Conservation (phyloP, 2,113 vertebrate species). For the Stegostoma tigrinum region DNA sequence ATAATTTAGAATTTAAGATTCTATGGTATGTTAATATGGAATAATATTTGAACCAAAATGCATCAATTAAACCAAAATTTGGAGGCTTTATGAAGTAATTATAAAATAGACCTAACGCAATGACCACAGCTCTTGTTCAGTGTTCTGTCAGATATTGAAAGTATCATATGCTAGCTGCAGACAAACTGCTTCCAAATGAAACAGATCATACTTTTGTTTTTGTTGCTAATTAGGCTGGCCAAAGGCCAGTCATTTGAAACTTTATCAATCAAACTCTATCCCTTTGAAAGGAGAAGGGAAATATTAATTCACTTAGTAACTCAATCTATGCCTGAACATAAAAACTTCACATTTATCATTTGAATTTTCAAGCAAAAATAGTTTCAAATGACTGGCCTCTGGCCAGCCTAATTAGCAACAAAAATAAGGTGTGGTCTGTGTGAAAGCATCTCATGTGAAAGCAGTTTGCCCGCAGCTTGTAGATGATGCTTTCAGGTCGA, state of each 20-base stretch:
- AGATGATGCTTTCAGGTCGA: background rate
- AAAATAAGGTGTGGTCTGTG: background rate
- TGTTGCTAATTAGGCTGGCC: background rate
- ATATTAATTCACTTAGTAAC: background rate
- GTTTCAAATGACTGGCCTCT: background rate
- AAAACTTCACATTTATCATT: background rate
- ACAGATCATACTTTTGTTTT: background rate
- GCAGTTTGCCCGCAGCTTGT: background rate
- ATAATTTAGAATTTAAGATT: background rate
- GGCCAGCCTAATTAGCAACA: background rate
- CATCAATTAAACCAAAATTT: background rate
- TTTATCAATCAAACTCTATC: background rate
- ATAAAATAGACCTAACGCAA: background rate
- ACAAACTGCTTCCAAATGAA: background rate
- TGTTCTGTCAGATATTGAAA: background rate
- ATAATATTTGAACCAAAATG: background rate
- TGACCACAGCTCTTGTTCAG: background rate
- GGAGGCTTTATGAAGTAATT: background rate
- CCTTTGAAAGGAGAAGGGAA: background rate
- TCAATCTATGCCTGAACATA: background rate
- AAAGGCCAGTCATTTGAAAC: background rate
- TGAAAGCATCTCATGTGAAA: background rate
- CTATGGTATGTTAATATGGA: background rate
- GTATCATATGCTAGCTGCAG: background rate
- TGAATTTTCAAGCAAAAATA: background rate